phyloP scores from a whole-genome alignment of 92 coral and sea anemone genomes.

The Desmophyllum pertusum region DNA sequence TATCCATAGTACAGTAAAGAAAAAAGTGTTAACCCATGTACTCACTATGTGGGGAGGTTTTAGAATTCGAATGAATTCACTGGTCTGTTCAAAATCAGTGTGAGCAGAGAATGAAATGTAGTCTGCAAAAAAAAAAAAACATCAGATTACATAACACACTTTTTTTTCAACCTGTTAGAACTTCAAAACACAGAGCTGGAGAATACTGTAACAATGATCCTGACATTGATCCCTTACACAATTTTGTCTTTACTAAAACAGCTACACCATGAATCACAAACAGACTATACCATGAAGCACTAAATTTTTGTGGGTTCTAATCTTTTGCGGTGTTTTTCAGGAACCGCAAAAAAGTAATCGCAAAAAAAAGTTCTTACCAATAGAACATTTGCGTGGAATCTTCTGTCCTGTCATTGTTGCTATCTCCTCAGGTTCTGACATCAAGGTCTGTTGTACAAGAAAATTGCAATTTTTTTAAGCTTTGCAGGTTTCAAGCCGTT shows the following conservation, averaged over 20 bases:
- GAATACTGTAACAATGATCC: too few relatives aligned
- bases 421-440: conserved; percentile 98
- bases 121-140: conserved; percentile 53
- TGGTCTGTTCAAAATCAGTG: conserved; percentile 97
- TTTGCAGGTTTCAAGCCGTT: too few relatives aligned
- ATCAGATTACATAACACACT: neutral
- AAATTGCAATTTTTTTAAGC: neutral
- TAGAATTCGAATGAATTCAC: conserved; percentile 90
- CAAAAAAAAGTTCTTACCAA: too few relatives aligned
- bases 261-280: too few relatives aligned
- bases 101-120: conserved; percentile 98
- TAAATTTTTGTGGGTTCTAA: too few relatives aligned
- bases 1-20: too few relatives aligned
- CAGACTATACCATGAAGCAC: too few relatives aligned
- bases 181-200: neutral
- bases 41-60: conserved; percentile 97
- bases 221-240: too few relatives aligned
- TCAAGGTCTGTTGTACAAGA: conserved; percentile 64
- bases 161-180: neutral
- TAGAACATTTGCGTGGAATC: conserved; percentile 92
- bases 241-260: too few relatives aligned
- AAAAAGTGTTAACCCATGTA: neutral
- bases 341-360: neutral
- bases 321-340: too few relatives aligned
- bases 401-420: conserved; percentile 97